These are phyloP conservation scores for Boleophthalmus pectinirostris DNA, from an alignment of 2,113 vertebrate species.

Conservation along the genomic window DNA sequence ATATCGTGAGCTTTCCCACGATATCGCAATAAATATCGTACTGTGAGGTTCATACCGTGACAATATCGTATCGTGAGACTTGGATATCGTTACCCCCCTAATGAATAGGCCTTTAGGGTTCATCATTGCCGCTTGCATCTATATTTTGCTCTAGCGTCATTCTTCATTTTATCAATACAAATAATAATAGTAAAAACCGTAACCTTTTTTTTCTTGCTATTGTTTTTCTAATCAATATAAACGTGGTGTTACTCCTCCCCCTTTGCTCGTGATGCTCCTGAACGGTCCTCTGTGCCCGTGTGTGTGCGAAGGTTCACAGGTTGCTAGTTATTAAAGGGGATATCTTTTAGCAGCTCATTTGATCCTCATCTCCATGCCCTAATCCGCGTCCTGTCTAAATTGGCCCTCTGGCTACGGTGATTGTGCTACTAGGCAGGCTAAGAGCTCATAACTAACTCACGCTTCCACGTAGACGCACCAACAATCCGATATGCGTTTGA, in stretches of 20 bases:
- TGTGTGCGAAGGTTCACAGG: conserved; percentile 46
- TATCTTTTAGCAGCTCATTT: conserved; percentile 65
- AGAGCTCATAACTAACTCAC: conserved; percentile 49
- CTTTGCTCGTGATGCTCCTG: conserved; percentile 37
- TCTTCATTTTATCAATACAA: not conserved
- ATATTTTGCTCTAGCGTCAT: too few species aligned
- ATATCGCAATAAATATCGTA: too few species aligned
- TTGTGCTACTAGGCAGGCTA: conserved; percentile 55
- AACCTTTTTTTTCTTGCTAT: not conserved
- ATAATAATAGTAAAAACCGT: not conserved
- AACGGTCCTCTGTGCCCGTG: conserved; percentile 37
- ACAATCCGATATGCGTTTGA: conserved; percentile 1
- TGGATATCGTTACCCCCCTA: too few species aligned
- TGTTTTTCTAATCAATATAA: conserved; percentile 21
- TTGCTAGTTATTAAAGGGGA: conserved; percentile 60
- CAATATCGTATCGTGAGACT: too few species aligned
- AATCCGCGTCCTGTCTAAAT: conserved; percentile 72
- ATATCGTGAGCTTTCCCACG: too few species aligned
- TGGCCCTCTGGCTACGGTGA: conserved; percentile 69
- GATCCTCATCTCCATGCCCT: conserved; percentile 66
- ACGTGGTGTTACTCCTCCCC: conserved; percentile 24
- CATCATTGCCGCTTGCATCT: too few species aligned
- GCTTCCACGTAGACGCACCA: not conserved
- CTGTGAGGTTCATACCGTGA: too few species aligned
- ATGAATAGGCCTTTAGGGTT: too few species aligned